Conservation (phyloP, 2,888 invertebrate genomes). For the Pedicia rivosa region DNA sequence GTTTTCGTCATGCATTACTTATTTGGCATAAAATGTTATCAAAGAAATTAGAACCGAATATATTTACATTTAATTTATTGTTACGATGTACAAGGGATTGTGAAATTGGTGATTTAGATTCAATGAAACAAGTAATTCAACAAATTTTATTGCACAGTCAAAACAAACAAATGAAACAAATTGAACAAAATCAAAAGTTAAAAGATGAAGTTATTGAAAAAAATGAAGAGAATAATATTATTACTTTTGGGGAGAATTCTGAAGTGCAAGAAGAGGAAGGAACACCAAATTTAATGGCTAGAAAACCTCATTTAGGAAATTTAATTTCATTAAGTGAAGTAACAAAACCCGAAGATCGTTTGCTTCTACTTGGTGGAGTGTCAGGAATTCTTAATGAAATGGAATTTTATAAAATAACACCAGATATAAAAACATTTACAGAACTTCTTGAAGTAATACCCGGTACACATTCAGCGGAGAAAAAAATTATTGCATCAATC, state of each 20-base stretch:
- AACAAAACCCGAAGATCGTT: conserved; percentile 42
- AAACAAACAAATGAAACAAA: conserved; percentile 3
- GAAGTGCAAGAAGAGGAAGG: conserved; percentile 14
- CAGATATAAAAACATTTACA: conserved; percentile 66
- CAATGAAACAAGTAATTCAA: conserved; percentile 37
- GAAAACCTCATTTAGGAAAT: conserved; percentile 40
- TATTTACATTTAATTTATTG: conserved; percentile 66
- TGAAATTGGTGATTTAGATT: conserved; percentile 48
- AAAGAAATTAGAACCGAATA: conserved; percentile 45
- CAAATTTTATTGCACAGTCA: conserved; percentile 16
- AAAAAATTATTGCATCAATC: conserved; percentile 45
- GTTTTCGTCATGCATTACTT: conserved; percentile 64
- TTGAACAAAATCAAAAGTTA: conserved; percentile 5
- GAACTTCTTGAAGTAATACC: conserved; percentile 59
- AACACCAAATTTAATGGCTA: conserved; percentile 50
- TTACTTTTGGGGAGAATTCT: not conserved
- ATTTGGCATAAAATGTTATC: conserved; percentile 75
- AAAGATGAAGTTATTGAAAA: conserved; percentile 9
- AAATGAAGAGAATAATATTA: not conserved
- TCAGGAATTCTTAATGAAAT: conserved; percentile 62
- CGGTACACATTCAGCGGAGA: conserved; percentile 46
- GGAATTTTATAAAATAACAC: conserved; percentile 44
- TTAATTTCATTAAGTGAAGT: conserved; percentile 42
- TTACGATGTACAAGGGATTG: conserved; percentile 68
- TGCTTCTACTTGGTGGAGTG: conserved; percentile 65